phyloP scores from a whole-genome alignment of 1,140 invertebrate genomes.

The Drosophila virilis region DNA sequence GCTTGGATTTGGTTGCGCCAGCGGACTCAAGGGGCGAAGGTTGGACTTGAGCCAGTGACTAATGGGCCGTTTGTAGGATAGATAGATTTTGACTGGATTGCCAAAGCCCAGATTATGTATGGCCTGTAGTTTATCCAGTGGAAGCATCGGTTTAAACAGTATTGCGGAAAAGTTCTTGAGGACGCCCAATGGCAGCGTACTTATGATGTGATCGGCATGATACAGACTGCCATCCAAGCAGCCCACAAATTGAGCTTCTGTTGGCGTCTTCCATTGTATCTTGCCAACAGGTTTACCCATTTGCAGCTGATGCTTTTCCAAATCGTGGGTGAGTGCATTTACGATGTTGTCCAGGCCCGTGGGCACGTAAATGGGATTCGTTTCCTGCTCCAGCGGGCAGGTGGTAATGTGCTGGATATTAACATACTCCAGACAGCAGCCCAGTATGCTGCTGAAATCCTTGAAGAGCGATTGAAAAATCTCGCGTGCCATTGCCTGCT shows the following conservation, averaged over 20 bases:
- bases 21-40: conserved; percentile 78
- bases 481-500: conserved; percentile 61
- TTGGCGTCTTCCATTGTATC: conserved; percentile 82
- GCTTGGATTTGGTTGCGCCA: conserved; percentile 56
- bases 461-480: conserved; percentile 78
- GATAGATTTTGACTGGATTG: conserved; percentile 91
- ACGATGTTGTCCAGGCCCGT: conserved; percentile 84
- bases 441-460: conserved; percentile 74
- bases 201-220: conserved; percentile 91
- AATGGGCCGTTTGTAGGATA: conserved; percentile 88
- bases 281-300: conserved; percentile 73
- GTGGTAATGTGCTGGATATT: conserved; percentile 76
- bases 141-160: conserved; percentile 91
- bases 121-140: conserved; percentile 89
- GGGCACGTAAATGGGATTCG: conserved; percentile 65
- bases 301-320: conserved; percentile 58
- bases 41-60: conserved; percentile 57
- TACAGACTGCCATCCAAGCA: conserved; percentile 90
- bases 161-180: conserved; percentile 90
- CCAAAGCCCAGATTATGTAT: conserved; percentile 91
- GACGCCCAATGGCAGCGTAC: conserved; percentile 93
- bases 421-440: conserved; percentile 74
- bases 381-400: conserved; percentile 52
- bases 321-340: conserved; percentile 45
- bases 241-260: conserved; percentile 84